phyloP scores from a whole-genome alignment of 2,113 vertebrate genomes.

The Grammomys surdaster region DNA sequence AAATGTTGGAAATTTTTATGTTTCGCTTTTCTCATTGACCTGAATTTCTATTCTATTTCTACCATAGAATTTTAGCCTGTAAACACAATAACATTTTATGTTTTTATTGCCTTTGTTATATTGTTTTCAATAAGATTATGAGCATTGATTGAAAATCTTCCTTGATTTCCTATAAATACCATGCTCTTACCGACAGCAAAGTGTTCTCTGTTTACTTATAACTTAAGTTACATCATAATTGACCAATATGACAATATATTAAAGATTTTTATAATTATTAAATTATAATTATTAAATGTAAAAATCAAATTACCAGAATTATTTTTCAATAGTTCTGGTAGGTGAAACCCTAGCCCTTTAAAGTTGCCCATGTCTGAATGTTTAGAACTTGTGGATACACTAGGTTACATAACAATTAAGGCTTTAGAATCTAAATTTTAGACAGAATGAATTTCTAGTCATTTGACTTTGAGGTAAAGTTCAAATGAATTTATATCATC shows the following conservation, averaged over 20 bases:
- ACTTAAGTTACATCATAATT: slow-evolving; percentile 29
- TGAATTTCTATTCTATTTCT: slow-evolving; percentile 36
- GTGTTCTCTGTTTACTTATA: neutral
- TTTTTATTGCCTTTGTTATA: slow-evolving; percentile 28
- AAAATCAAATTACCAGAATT: neutral
- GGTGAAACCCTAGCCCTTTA: neutral
- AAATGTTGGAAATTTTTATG: neutral
- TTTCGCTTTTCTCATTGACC: slow-evolving; percentile 1
- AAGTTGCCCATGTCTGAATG: neutral
- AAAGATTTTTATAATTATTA: neutral
- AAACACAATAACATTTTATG: neutral
- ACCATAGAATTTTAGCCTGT: slow-evolving; percentile 9
- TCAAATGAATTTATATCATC: neutral
- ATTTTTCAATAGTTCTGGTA: neutral
- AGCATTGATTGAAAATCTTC: slow-evolving; percentile 26
- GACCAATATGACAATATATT: neutral
- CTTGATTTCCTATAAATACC: neutral
- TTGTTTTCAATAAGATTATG: slow-evolving; percentile 38
- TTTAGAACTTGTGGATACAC: neutral
- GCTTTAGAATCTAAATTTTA: neutral
- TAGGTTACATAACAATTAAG: neutral
- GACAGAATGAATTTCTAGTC: neutral
- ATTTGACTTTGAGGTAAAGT: neutral
- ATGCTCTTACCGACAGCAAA: neutral
- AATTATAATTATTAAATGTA: neutral